Conservation (phyloP, 2,888 invertebrate species). For the Carpatolechia fugitivella region DNA sequence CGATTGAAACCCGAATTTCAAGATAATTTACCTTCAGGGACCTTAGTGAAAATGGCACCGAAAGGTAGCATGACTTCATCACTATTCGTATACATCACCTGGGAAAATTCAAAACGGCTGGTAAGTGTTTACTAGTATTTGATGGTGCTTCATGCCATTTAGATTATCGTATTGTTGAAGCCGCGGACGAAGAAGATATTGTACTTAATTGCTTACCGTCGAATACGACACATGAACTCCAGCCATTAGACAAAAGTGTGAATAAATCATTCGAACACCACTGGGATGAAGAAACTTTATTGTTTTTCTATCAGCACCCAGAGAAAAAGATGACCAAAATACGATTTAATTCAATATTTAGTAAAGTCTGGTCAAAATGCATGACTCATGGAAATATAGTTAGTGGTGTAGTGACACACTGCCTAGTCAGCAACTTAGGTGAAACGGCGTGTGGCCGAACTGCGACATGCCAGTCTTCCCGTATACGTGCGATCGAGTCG, state of each 20-base stretch:
- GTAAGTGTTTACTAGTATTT: slow-evolving; percentile 22
- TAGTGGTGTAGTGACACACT: too few species aligned
- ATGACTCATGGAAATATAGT: slow-evolving; percentile 3
- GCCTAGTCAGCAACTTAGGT: too few species aligned
- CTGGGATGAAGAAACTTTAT: neutral
- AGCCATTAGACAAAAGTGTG: slow-evolving; percentile 22
- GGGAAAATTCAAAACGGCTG: slow-evolving; percentile 17
- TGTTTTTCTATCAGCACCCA: slow-evolving; percentile 15
- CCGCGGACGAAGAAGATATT: slow-evolving; percentile 22
- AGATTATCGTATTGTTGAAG: slow-evolving; percentile 15
- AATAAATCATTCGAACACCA: neutral
- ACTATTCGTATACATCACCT: slow-evolving; percentile 18
- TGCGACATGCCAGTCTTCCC: too few species aligned
- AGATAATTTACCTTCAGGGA: slow-evolving; percentile 21
- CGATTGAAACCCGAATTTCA: slow-evolving; percentile 13
- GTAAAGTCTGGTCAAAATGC: neutral
- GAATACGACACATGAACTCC: slow-evolving; percentile 22
- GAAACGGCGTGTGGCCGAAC: too few species aligned
- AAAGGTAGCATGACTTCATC: slow-evolving; percentile 24
- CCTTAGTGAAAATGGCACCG: slow-evolving; percentile 22
- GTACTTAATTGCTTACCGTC: slow-evolving; percentile 19
- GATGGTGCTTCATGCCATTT: slow-evolving; percentile 22
- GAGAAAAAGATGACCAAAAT: slow-evolving; percentile 22
- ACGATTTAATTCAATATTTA: neutral
- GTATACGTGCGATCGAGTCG: too few species aligned